Evolutionary conservation across 2,888 invertebrate genomes (phyloP).

Genomic region (Rhogogaster chlorosoma): DNA sequence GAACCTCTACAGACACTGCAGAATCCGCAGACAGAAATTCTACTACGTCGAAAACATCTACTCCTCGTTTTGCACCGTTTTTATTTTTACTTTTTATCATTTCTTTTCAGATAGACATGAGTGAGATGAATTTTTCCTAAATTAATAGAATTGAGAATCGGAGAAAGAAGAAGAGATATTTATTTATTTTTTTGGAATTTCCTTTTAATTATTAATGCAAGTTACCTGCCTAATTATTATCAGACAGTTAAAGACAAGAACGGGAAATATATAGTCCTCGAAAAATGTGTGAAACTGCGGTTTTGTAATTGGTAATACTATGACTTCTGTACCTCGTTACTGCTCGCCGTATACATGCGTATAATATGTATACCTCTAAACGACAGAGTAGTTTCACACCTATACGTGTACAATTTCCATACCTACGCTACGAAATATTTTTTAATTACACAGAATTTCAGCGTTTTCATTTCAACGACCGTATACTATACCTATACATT

Average conservation of each 20-base stretch:
- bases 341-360: background rate
- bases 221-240: background rate
- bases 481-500: background rate
- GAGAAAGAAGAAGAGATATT: too few species aligned
- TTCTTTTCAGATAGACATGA: background rate
- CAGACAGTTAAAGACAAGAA: background rate
- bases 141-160: too few species aligned
- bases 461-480: background rate
- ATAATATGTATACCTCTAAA: background rate
- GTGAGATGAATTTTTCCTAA: background rate
- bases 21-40: background rate
- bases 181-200: too few species aligned
- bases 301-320: conserved; percentile 2
- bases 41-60: background rate
- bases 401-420: background rate
- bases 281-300: background rate
- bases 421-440: conserved; percentile 11
- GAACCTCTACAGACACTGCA: background rate
- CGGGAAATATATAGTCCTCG: background rate
- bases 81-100: background rate
- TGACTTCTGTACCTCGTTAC: conserved; percentile 2
- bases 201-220: too few species aligned
- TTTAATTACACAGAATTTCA: conserved; percentile 19
- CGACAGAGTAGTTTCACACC: background rate
- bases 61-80: background rate